phyloP scores from a whole-genome alignment of 2,888 invertebrate genomes.

The Euspilapteryx auroguttella region DNA sequence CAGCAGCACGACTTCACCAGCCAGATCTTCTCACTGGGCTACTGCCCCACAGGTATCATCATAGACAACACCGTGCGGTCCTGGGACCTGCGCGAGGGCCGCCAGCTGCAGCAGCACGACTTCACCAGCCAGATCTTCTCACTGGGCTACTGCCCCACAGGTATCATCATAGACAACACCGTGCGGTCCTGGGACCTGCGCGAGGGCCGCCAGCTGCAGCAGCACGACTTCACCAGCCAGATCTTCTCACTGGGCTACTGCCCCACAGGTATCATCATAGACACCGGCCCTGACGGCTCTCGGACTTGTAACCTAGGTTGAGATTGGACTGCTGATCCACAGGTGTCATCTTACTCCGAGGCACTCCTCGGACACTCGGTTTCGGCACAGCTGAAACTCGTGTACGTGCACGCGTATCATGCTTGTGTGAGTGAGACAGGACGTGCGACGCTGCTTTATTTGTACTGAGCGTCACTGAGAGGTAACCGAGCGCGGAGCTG shows the following conservation, averaged over 20 bases:
- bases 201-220: slow-evolving; percentile 90
- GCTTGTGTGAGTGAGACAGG: too few species aligned
- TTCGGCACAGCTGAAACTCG: too few species aligned
- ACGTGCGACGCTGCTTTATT: too few species aligned
- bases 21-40: neutral
- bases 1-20: slow-evolving; percentile 78
- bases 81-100: slow-evolving; percentile 93
- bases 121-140: slow-evolving; percentile 90
- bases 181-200: slow-evolving; percentile 95
- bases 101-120: slow-evolving; percentile 93
- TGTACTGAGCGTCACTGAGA: too few species aligned
- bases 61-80: slow-evolving; percentile 71
- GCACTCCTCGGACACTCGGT: too few species aligned
- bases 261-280: slow-evolving; percentile 83
- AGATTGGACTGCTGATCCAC: too few species aligned
- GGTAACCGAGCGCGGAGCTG: too few species aligned
- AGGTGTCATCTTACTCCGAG: too few species aligned
- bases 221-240: slow-evolving; percentile 93
- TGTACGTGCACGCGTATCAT: too few species aligned
- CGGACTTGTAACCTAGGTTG: too few species aligned
- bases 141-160: slow-evolving; percentile 90
- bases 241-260: slow-evolving; percentile 88
- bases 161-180: too few species aligned
- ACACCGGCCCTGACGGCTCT: too few species aligned
- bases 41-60: slow-evolving; percentile 77